These are phyloP conservation scores for Myotis lucifugus DNA, from an alignment of 2,113 vertebrate genomes.

Conservation along the genomic window DNA sequence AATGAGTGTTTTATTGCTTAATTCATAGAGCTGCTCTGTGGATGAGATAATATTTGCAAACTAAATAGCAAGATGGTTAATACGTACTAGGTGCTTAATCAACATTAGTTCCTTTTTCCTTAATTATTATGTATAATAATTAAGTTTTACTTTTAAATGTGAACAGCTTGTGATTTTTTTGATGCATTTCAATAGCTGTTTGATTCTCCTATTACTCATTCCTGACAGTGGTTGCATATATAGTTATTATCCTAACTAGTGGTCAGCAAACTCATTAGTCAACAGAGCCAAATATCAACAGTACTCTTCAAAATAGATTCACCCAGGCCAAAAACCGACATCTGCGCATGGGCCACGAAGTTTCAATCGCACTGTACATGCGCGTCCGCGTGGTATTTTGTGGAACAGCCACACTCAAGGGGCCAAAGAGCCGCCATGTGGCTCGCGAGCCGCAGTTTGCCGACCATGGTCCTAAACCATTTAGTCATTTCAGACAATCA, in stretches of 20 bases:
- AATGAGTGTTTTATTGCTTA: not conserved
- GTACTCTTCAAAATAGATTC: too few species aligned
- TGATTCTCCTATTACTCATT: not conserved
- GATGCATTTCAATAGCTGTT: constrained; percentile 4
- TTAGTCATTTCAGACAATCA: constrained; percentile 25
- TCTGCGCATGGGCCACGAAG: too few species aligned
- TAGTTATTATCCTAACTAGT: not conserved
- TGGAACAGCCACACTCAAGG: too few species aligned
- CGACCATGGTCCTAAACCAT: not conserved
- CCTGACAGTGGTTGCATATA: not conserved
- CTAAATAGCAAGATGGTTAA: constrained; percentile 4
- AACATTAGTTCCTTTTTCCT: not conserved
- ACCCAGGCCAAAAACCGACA: too few species aligned
- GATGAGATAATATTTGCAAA: constrained; percentile 7
- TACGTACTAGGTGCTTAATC: constrained; percentile 35
- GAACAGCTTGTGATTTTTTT: not conserved
- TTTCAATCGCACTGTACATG: too few species aligned
- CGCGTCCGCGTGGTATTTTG: too few species aligned
- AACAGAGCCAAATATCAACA: too few species aligned
- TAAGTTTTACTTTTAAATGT: constrained; percentile 36
- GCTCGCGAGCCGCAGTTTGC: too few species aligned
- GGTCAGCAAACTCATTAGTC: too few species aligned
- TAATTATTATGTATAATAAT: constrained; percentile 32
- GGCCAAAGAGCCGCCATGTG: too few species aligned
- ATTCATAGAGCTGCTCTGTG: not conserved